Base-by-base conservation (phyloP, 2,797 vertebrate genomes). In the Parotocinclus haroldoi region DNA sequence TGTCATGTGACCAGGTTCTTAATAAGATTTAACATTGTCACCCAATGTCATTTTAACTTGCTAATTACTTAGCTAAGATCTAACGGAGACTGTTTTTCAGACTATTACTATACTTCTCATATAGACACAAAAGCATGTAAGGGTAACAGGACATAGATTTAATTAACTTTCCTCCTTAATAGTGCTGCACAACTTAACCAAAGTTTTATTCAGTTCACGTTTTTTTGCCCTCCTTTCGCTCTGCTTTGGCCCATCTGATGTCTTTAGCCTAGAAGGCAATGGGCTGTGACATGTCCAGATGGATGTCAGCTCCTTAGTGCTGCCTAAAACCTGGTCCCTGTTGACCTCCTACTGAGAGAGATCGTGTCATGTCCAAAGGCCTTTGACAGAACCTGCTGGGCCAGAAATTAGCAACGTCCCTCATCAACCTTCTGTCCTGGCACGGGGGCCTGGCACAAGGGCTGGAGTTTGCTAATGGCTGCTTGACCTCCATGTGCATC, bases 381-480 rank as follows among this genome's bases (percentile, higher is more conserved):
- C 60, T 67, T 59, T 78, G 79, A 77, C 74, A 76, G 71, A 72
- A 48, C 78, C 81, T 58, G 69, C 81, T 75, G 74, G 18, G 73
- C 71, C 68, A 59, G 64, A 77, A 70, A 79, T 78, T 79, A 77
- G 52, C 53, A 61, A n/a, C 12, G 27, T 56, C 46, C 67, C 71
- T 80, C 73, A 79, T 76, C 76, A 77, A 78, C 72, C 73, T 72
- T 72, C 59, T 68, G 51, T 61, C 48, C 71, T 65, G 36, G 16
- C 71, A 59, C 36, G 48, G 68, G 46, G 19, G 60, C 64, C 55
- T 46, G 36, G 61, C 54, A 42, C 72, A 73, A 69, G 71, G 57
- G 42, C 42, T 51, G 39, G 17, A 57, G 12, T n/a, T 38, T 36
- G 13, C 61, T 65, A 68, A 73, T 76, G 75, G 68, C 62, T 52